Conservation (phyloP, 2,797 vertebrate genomes). For the Mallotus villosus region DNA sequence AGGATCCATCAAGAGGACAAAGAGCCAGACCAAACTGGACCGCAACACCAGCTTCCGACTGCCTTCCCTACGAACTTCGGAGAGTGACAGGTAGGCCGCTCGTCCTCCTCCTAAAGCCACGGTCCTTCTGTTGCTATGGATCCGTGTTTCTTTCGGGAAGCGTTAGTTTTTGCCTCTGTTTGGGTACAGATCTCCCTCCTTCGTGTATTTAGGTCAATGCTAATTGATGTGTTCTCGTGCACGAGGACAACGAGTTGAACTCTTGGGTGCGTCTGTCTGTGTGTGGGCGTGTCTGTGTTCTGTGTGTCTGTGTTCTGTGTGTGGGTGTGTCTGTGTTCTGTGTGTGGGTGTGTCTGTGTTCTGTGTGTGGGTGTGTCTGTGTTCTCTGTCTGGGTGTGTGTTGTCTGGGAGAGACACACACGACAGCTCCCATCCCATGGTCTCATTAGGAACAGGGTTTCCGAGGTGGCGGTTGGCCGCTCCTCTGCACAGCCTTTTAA, state of each 20-base stretch:
- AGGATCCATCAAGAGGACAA: slow-evolving; percentile 96
- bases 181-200: too few relatives aligned
- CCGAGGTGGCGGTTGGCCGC: slow-evolving; percentile 6
- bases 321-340: not conserved
- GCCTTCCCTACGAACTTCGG: slow-evolving; percentile 79
- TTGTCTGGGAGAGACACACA: not conserved
- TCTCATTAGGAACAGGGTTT: too few relatives aligned
- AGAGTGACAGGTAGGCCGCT: slow-evolving; percentile 83
- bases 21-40: slow-evolving; percentile 96
- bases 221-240: too few relatives aligned
- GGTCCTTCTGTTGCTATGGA: not conserved
- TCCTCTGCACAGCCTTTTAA: slow-evolving; percentile 3
- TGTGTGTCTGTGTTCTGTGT: not conserved
- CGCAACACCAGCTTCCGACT: slow-evolving; percentile 91
- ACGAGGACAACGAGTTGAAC: too few relatives aligned
- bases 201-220: too few relatives aligned
- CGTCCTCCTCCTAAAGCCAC: not conserved
- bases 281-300: slow-evolving; percentile 19
- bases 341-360: slow-evolving; percentile 21
- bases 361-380: not conserved
- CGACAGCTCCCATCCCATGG: not conserved
- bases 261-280: slow-evolving; percentile 12
- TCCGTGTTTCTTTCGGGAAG: too few relatives aligned
- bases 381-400: not conserved
- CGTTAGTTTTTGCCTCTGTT: too few relatives aligned